Conservation (phyloP, 2,797 vertebrate genomes). For the Cetoscarus ocellatus region DNA sequence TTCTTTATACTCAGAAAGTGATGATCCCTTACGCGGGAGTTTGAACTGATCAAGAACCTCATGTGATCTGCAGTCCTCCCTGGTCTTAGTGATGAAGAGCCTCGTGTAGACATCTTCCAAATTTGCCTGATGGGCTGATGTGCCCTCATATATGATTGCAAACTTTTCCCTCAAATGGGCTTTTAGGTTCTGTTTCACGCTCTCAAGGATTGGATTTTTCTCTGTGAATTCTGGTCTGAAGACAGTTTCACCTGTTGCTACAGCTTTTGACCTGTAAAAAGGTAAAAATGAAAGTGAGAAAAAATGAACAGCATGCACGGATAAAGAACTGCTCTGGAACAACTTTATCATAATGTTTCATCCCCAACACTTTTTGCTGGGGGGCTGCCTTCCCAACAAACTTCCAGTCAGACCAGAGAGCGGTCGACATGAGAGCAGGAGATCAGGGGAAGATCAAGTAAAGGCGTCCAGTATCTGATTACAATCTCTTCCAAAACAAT, state of each 20-base stretch:
- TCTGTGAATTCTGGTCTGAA: neutral
- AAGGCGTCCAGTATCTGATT: too few relatives aligned
- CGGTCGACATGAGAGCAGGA: too few relatives aligned
- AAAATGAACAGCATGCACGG: too few relatives aligned
- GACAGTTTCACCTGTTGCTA: neutral
- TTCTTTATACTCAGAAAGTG: neutral
- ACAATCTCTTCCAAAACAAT: too few relatives aligned
- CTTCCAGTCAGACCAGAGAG: too few relatives aligned
- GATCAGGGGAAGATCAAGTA: too few relatives aligned
- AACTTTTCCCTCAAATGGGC: slow-evolving; percentile 6
- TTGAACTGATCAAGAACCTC: slow-evolving; percentile 13
- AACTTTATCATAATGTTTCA: neutral
- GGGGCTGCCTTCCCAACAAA: too few relatives aligned
- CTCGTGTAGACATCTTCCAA: slow-evolving; percentile 11
- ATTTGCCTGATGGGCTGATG: neutral
- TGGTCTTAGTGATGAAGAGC: slow-evolving; percentile 11
- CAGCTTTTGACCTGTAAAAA: neutral
- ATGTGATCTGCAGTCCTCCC: accelerated
- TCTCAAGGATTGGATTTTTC: neutral
- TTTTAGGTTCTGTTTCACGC: slow-evolving; percentile 26
- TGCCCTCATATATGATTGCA: slow-evolving; percentile 14
- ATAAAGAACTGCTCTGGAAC: too few relatives aligned
- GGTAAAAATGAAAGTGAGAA: too few relatives aligned
- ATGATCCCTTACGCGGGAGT: neutral
- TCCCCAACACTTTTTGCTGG: too few relatives aligned